These are phyloP conservation scores for Petrosia ficiformis DNA, from an alignment of 37 sponge, comb jelly and placozoan genomes.

Conservation along the genomic window DNA sequence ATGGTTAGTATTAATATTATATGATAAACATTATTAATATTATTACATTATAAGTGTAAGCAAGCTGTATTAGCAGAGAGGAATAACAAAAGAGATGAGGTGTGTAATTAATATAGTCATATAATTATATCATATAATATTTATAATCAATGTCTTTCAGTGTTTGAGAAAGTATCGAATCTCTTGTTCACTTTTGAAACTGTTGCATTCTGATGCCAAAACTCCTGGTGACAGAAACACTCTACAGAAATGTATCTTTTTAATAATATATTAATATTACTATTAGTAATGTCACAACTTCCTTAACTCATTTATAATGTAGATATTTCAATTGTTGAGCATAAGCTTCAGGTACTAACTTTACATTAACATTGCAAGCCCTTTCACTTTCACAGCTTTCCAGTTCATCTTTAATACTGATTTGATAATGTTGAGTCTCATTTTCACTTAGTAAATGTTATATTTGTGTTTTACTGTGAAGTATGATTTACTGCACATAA, in stretches of 20 bases:
- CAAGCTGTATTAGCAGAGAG: conserved; percentile 43
- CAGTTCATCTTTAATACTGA: too few species aligned
- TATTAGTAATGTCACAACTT: background rate
- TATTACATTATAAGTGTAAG: conserved; percentile 42
- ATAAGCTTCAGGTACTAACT: too few species aligned
- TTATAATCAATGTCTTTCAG: conserved; percentile 13
- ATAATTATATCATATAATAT: background rate
- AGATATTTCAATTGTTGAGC: background rate
- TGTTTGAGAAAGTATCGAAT: conserved; percentile 53
- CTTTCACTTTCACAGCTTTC: too few species aligned
- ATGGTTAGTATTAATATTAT: conserved; percentile 23
- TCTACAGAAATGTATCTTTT: conserved; percentile 37
- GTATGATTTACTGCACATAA: too few species aligned
- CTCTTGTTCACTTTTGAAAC: conserved; percentile 51
- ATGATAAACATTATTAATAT: background rate
- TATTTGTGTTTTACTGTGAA: too few species aligned
- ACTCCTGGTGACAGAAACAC: conserved; percentile 31
- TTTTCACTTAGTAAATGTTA: too few species aligned
- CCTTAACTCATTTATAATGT: background rate
- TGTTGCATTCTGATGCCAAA: conserved; percentile 40
- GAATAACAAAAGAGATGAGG: conserved; percentile 26
- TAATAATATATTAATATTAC: background rate
- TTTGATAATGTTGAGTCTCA: too few species aligned
- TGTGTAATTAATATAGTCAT: background rate
- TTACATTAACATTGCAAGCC: too few species aligned